phyloP scores from a whole-genome alignment of 92 coral and sea anemone species.

The Anthopleura xanthogrammica region DNA sequence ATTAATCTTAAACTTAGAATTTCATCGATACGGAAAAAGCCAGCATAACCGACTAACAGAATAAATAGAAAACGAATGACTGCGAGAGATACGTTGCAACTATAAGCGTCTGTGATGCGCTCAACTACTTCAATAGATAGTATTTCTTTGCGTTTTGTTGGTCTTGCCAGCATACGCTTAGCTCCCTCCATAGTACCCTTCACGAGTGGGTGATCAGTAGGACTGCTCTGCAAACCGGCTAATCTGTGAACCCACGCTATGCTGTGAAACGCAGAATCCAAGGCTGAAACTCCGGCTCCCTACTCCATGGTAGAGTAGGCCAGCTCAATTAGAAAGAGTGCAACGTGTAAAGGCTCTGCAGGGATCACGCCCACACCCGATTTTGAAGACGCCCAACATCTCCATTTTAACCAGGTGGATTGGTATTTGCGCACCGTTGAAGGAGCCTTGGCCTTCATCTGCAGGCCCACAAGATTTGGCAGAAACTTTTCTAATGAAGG shows the following conservation, averaged over 20 bases:
- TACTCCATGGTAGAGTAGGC: constrained; percentile 15
- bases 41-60: constrained; percentile 51
- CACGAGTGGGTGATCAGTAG: constrained; percentile 52
- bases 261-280: constrained; percentile 23
- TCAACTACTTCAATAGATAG: too few relatives aligned
- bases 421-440: constrained; percentile 33
- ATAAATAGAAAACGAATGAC: constrained; percentile 51
- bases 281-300: constrained; percentile 20
- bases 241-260: constrained; percentile 43
- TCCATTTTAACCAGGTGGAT: constrained; percentile 32
- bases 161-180: constrained; percentile 36
- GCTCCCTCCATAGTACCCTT: constrained; percentile 55
- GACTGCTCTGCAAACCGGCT: constrained; percentile 48
- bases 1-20: constrained; percentile 26
- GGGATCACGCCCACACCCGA: constrained; percentile 29
- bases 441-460: constrained; percentile 22
- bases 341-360: constrained; percentile 34
- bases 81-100: constrained; percentile 33
- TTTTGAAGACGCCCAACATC: constrained; percentile 25
- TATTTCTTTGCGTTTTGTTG: constrained; percentile 57
- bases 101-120: constrained; percentile 34
- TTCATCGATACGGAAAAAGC: constrained; percentile 49
- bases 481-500: too few relatives aligned
- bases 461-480: too few relatives aligned
- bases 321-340: constrained; percentile 29